Percentiles rank a stretch among this genome's conserved stretches.
These are phyloP conservation scores for Aproaerema taeniolella DNA, from an alignment of 2,888 invertebrate genomes.

Conservation along the genomic window DNA sequence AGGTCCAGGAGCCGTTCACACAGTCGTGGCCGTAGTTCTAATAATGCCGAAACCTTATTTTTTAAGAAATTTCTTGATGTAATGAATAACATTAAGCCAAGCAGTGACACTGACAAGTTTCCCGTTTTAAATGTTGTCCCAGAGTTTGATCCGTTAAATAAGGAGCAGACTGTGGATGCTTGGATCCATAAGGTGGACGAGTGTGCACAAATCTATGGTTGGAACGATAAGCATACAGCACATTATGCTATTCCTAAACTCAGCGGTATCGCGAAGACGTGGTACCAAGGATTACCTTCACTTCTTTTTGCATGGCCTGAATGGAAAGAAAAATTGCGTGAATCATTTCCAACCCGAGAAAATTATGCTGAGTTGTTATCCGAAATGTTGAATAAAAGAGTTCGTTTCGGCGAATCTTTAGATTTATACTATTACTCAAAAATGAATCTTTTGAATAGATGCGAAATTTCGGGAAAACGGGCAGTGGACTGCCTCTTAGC, in stretches of 20 bases:
- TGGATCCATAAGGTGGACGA: slow-evolving; percentile 8
- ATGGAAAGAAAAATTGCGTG: slow-evolving; percentile 20
- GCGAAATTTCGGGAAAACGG: slow-evolving; percentile 5
- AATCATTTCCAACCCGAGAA: slow-evolving; percentile 17
- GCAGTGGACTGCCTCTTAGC: slow-evolving; percentile 7
- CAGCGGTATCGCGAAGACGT: slow-evolving; percentile 15
- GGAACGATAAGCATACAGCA: slow-evolving; percentile 3
- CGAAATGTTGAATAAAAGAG: slow-evolving; percentile 6
- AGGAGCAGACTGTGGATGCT: slow-evolving; percentile 1
- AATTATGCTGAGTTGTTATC: slow-evolving; percentile 18
- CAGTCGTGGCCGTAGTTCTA: neutral
- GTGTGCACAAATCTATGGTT: slow-evolving; percentile 8
- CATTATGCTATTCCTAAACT: slow-evolving; percentile 11
- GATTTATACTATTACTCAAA: slow-evolving; percentile 7
- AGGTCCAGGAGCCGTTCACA: neutral
- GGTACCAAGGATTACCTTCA: slow-evolving; percentile 20
- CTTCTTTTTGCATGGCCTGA: slow-evolving; percentile 20
- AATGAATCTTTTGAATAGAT: slow-evolving; percentile 3
- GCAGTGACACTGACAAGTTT: slow-evolving; percentile 4
- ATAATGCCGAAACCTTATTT: neutral
- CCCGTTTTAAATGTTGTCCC: slow-evolving; percentile 8
- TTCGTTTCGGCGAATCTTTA: slow-evolving; percentile 2
- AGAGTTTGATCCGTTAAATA: slow-evolving; percentile 9
- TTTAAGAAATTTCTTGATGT: slow-evolving; percentile 4
- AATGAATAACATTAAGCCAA: neutral